Percentiles rank a stretch among this genome's conserved stretches.
phyloP scores from a whole-genome alignment of 2,113 vertebrate genomes.

The Podarcis raffonei region DNA sequence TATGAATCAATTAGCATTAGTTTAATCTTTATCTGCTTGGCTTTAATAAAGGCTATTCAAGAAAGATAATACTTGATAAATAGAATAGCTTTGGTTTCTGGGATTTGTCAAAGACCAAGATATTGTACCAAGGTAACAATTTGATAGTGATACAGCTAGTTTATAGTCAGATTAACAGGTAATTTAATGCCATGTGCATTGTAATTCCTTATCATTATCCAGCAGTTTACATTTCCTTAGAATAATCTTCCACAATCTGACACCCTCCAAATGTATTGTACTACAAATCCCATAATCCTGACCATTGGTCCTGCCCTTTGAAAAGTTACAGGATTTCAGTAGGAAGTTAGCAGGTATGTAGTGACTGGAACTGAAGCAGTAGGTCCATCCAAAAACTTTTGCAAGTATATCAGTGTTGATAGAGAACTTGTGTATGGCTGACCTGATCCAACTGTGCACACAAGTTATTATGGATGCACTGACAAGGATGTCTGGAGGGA shows the following conservation, averaged over 20 bases:
- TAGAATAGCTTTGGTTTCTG: slow-evolving; percentile 68
- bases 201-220: neutral
- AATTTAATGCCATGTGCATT: neutral
- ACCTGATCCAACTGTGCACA: too few relatives aligned
- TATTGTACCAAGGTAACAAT: slow-evolving; percentile 5
- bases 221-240: neutral
- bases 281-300: too few relatives aligned
- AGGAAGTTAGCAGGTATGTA: too few relatives aligned
- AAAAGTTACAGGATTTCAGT: too few relatives aligned
- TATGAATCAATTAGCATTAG: slow-evolving; percentile 81
- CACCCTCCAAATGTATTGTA: too few relatives aligned
- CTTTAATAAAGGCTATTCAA: slow-evolving; percentile 80
- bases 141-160: neutral
- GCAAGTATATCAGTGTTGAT: too few relatives aligned
- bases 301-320: too few relatives aligned
- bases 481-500: too few relatives aligned
- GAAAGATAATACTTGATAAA: slow-evolving; percentile 73
- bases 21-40: slow-evolving; percentile 82
- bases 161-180: neutral
- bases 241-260: neutral
- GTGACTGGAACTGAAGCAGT: too few relatives aligned
- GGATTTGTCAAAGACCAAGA: slow-evolving; percentile 50
- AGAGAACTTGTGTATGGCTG: too few relatives aligned
- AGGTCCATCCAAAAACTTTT: too few relatives aligned
- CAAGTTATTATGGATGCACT: too few relatives aligned